These are phyloP conservation scores for Mallateleia sp. DNA, from an alignment of 2,888 invertebrate species.

Conservation along the genomic window DNA sequence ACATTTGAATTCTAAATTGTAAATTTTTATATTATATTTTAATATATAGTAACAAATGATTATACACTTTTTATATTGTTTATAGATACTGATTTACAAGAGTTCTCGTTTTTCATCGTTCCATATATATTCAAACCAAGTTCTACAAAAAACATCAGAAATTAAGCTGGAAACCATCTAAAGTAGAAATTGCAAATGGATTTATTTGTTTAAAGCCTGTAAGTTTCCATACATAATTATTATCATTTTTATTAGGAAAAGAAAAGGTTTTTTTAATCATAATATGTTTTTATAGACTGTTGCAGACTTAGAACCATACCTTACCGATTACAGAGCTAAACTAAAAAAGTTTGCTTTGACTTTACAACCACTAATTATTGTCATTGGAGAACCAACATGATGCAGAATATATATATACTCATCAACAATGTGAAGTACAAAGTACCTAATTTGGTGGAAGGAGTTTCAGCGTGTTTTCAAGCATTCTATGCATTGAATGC, in stretches of 20 bases:
- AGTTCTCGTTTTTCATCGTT: neutral
- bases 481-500: constrained; percentile 25
- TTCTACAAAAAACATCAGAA: constrained; percentile 8
- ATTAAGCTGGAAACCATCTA: constrained; percentile 1
- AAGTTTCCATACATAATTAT: neutral
- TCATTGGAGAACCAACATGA: neutral
- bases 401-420: neutral
- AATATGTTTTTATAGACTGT: no score
- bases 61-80: no score
- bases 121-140: constrained; percentile 16
- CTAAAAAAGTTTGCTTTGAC: neutral
- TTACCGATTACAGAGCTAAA: neutral
- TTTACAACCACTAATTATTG: constrained; percentile 16
- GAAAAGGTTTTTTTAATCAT: no score
- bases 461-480: constrained; percentile 17
- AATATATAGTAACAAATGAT: no score
- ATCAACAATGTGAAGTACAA: constrained; percentile 24
- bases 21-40: no score
- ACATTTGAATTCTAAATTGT: no score
- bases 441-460: neutral
- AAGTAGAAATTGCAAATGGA: constrained; percentile 14
- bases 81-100: constrained; percentile 2
- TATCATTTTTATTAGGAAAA: no score
- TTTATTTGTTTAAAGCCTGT: constrained; percentile 10
- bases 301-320: constrained; percentile 26